phyloP scores from a whole-genome alignment of 2,888 invertebrate species.

The Chirona hameri region DNA sequence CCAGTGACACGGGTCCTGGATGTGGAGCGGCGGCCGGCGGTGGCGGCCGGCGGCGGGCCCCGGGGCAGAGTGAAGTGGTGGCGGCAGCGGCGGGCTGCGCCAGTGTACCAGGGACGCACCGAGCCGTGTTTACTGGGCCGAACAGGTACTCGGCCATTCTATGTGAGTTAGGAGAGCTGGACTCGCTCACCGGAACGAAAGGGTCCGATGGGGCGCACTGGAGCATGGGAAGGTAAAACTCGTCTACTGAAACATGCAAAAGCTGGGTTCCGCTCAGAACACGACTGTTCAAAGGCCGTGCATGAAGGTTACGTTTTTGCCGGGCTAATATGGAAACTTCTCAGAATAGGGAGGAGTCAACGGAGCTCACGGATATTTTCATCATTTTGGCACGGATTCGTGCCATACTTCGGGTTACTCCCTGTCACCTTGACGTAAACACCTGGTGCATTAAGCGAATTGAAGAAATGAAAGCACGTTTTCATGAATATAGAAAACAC shows the following conservation, averaged over 20 bases:
- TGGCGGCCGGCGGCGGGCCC: not conserved
- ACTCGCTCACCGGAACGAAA: too few species aligned
- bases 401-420: not conserved
- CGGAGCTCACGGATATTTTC: not conserved
- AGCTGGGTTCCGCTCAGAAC: too few species aligned
- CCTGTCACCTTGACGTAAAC: not conserved
- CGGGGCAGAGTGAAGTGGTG: not conserved
- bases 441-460: too few species aligned
- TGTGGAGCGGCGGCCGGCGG: not conserved
- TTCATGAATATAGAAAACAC: too few species aligned
- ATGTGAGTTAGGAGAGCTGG: too few species aligned
- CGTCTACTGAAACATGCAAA: too few species aligned
- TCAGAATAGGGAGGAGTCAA: constrained; percentile 43
- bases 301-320: too few species aligned
- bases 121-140: constrained; percentile 47
- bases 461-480: not conserved
- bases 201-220: too few species aligned
- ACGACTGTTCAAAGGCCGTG: too few species aligned
- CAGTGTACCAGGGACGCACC: not conserved
- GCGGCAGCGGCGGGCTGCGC: not conserved
- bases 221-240: too few species aligned
- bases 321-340: too few species aligned
- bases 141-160: constrained; percentile 34
- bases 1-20: not conserved
- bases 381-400: not conserved